phyloP scores from a whole-genome alignment of 2,888 invertebrate species.

The Drosophila ochracea region DNA sequence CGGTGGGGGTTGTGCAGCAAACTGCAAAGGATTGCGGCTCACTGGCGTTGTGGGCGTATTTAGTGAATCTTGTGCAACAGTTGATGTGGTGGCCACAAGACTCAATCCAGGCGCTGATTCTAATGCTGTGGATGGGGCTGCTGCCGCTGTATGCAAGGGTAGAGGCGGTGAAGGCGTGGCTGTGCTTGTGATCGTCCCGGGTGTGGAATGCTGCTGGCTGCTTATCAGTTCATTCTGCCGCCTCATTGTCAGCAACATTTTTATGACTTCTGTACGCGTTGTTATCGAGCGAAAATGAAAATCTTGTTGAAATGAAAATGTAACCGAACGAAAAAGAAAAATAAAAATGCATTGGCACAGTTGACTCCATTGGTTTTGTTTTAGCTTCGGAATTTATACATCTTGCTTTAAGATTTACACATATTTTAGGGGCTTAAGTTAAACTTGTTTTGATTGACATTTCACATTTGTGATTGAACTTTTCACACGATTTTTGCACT shows the following conservation, averaged over 20 bases:
- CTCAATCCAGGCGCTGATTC: conserved; percentile 29
- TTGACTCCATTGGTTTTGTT: conserved; percentile 72
- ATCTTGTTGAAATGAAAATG: conserved; percentile 29
- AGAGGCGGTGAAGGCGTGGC: conserved; percentile 54
- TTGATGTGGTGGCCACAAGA: conserved; percentile 29
- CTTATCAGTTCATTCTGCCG: conserved; percentile 89
- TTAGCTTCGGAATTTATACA: conserved; percentile 15
- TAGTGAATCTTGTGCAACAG: conserved; percentile 67
- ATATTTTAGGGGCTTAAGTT: conserved; percentile 12
- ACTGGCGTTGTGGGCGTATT: conserved; percentile 83
- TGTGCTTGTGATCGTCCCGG: conserved; percentile 50
- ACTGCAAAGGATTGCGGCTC: conserved; percentile 69
- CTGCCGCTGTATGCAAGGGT: conserved; percentile 9
- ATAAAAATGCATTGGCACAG: conserved; percentile 42
- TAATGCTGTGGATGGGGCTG: conserved; percentile 13
- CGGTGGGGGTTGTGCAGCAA: conserved; percentile 59
- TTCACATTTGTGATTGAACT: conserved; percentile 10
- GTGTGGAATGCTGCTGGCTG: conserved; percentile 71
- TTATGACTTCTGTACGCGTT: conserved; percentile 62
- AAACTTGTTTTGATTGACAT: conserved; percentile 10
- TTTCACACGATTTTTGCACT: conserved; percentile 9
- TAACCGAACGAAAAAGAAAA: conserved; percentile 53
- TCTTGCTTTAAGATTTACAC: conserved; percentile 7
- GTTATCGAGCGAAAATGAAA: conserved; percentile 33
- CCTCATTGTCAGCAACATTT: conserved; percentile 90